Percentiles rank a stretch among this genome's conserved stretches.
phyloP scores from a whole-genome alignment of 2,888 invertebrate genomes.

The Amorpha juglandis region DNA sequence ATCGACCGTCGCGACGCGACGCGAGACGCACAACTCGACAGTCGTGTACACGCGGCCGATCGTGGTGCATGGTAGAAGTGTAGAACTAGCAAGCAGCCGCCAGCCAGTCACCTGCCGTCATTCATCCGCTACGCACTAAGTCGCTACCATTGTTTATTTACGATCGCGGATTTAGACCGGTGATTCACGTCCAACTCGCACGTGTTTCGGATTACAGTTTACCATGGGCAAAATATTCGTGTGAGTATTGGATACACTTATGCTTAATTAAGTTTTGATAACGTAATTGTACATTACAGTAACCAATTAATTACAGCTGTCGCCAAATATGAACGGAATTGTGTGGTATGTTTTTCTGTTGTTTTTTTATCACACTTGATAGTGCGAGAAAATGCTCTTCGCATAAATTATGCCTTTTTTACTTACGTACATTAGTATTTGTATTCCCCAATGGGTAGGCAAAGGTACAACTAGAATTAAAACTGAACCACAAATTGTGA shows the following conservation, averaged over 20 bases:
- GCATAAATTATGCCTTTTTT: no score
- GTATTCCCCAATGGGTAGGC: no score
- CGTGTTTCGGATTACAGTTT: conserved; percentile 20
- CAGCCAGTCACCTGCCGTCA: conserved; percentile 53
- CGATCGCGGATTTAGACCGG: conserved; percentile 20
- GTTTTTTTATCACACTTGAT: no score
- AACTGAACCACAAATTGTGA: no score
- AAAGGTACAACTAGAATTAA: no score
- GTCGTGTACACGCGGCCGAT: conserved; percentile 3
- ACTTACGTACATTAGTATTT: no score
- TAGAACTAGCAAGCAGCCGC: background rate
- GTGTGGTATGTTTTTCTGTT: no score
- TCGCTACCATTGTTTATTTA: conserved; percentile 27
- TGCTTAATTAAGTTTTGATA: background rate
- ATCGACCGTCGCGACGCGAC: conserved; percentile 20
- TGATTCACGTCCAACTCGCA: conserved; percentile 17
- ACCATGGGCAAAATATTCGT: conserved; percentile 65
- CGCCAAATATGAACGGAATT: background rate
- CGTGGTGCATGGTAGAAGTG: background rate
- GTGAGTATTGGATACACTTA: conserved; percentile 51
- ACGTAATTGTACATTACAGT: background rate
- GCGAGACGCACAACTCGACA: background rate
- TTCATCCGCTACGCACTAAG: conserved; percentile 51
- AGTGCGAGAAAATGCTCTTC: no score
- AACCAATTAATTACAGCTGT: no score